Conservation (phyloP, 2,113 vertebrate genomes). For the Neoarius graeffei region DNA sequence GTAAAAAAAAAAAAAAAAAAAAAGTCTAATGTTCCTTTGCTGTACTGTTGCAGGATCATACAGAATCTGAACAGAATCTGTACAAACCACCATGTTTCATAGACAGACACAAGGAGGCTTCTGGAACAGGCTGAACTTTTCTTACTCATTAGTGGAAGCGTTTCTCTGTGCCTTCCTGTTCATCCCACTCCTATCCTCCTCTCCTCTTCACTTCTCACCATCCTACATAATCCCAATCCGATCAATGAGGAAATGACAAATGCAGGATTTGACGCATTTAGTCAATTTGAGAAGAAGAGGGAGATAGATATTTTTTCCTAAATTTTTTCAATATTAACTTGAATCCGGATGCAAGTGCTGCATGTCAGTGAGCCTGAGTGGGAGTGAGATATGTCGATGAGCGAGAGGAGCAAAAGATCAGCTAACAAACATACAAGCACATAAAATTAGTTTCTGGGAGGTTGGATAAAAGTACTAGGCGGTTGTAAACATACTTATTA, state of each 20-base stretch:
- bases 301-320: conserved; percentile 19
- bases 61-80: neutral
- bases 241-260: conserved; percentile 36
- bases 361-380: conserved; percentile 12
- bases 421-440: neutral
- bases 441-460: conserved; percentile 13
- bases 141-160: conserved; percentile 37
- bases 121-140: conserved; percentile 22
- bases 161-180: conserved; percentile 37
- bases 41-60: neutral
- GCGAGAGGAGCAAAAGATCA: conserved; percentile 15
- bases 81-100: neutral
- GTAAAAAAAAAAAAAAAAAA: neutral
- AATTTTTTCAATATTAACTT: conserved; percentile 15
- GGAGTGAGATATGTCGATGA: conserved; percentile 11
- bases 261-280: conserved; percentile 31
- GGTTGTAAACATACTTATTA: neutral
- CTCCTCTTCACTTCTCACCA: conserved; percentile 24
- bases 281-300: conserved; percentile 22
- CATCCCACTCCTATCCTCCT: conserved; percentile 46
- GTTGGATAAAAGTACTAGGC: neutral
- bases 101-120: conserved; percentile 14
- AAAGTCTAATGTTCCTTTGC: neutral
- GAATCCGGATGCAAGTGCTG: neutral
- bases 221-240: conserved; percentile 42